Base-by-base conservation (phyloP, 2,113 vertebrate genomes). In the Mobula birostris region DNA sequence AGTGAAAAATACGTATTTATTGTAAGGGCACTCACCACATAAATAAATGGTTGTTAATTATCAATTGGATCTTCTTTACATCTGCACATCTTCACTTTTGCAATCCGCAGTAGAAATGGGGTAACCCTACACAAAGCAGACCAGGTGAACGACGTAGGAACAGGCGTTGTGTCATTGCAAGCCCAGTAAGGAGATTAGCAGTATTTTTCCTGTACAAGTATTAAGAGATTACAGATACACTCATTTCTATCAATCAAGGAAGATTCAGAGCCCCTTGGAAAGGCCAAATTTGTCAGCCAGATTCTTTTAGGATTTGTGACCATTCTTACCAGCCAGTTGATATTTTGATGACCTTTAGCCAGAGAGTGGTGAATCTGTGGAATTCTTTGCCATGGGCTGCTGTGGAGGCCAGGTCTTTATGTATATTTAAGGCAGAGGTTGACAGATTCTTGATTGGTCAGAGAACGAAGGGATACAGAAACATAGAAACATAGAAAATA, bases 31-130 rank as follows among this genome's bases (percentile, higher is more conserved):
- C 63, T 92, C 36, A 74, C 32, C 0, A 68, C 7, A 90, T 6
- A 17, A 90, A 32, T 90, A 90, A 90, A n/a, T 32, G 85, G 61
- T 1, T 32, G 85, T 90, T 90, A 66, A 90, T 68, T 90, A 90
- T 32, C 29, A 66, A 63, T 90, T 66, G 66, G n/a, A 90, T 66
- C 61, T 36, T 66, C 29, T 61, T 63, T n/a, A 63, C 14, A 32
- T 32, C 63, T 87, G 9, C 56, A 61, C 24, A 61, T 61, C 29
- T 63, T n/a, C 61, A 32, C 5, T 90, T 32, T 1, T 66, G 61
- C 85, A 66, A 90, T 63, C 61, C 83, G 6, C 83, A 63, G 14
- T 88, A 58, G 24, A 5, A 88, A 88, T 88, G 83, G 29, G 6
- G 83, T 90, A 90, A 90, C 5, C 27, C 32, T n/a, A 32, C 27